phyloP scores from a whole-genome alignment of 2,113 vertebrate genomes.

The Larimichthys polyactis region DNA sequence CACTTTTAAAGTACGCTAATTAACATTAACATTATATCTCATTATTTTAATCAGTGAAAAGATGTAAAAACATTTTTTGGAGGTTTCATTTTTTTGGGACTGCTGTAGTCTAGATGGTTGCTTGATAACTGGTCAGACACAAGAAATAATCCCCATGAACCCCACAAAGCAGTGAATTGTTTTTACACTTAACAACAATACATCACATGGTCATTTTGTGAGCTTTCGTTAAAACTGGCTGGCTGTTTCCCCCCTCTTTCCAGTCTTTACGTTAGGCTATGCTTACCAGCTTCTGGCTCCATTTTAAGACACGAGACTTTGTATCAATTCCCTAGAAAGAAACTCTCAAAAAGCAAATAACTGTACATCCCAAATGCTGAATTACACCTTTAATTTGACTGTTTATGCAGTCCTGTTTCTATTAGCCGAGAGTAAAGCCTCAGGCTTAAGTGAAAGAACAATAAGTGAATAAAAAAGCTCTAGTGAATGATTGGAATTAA shows the following conservation, averaged over 20 bases:
- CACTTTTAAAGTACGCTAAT: too few relatives aligned
- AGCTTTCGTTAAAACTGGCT: not conserved
- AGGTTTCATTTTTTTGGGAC: not conserved
- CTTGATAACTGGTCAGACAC: not conserved
- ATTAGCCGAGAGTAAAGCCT: not conserved
- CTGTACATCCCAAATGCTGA: not conserved
- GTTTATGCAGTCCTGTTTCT: not conserved
- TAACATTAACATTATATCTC: not conserved
- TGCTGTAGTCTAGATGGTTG: not conserved
- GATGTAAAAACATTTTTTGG: not conserved
- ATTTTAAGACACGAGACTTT: not conserved
- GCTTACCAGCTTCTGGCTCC: not conserved
- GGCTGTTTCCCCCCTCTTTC: not conserved
- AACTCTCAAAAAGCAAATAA: not conserved
- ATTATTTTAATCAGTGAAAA: not conserved
- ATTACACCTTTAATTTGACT: not conserved
- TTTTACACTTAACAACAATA: not conserved
- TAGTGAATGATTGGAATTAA: not conserved
- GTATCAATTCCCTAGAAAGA: not conserved
- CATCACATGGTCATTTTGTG: not conserved
- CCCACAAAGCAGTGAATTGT: too few relatives aligned
- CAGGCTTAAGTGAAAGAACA: not conserved
- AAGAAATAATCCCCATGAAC: too few relatives aligned
- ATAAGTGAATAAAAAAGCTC: not conserved
- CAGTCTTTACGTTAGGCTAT: too few relatives aligned